Evolutionary conservation across 2,113 vertebrate genomes (phyloP).

Genomic region (Labeo catla): DNA sequence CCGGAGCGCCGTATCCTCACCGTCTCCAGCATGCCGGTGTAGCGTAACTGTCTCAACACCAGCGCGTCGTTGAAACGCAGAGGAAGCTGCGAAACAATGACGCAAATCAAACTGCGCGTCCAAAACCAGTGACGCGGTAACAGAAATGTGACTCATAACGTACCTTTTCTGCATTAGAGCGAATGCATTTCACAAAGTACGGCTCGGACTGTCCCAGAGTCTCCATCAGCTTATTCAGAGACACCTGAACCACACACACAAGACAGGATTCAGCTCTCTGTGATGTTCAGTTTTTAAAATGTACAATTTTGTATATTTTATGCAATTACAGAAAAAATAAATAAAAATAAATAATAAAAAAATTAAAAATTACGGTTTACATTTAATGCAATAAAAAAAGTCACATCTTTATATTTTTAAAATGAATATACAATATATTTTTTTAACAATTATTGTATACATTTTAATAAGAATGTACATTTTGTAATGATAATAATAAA

Average conservation of each 20-base stretch:
- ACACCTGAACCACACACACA: constrained; percentile 78
- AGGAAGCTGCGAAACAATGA: constrained; percentile 81
- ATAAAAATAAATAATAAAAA: no score
- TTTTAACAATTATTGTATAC: no score
- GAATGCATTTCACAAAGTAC: constrained; percentile 98
- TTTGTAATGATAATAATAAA: no score
- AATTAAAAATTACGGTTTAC: no score
- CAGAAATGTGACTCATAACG: not conserved
- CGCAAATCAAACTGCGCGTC: not conserved
- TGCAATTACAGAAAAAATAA: no score
- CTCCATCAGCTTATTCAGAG: constrained; percentile 96
- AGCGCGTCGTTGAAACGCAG: constrained; percentile 89
- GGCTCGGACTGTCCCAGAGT: constrained; percentile 96
- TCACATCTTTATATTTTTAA: no score
- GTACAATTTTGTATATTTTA: no score
- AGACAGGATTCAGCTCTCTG: not conserved
- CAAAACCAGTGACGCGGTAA: not conserved
- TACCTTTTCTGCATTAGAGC: constrained; percentile 98
- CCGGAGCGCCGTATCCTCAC: constrained; percentile 96
- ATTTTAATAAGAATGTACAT: no score
- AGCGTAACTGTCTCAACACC: constrained; percentile 94
- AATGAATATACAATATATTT: no score
- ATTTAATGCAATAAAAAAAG: no score
- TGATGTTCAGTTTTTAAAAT: no score
- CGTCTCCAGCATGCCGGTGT: constrained; percentile 97